Evolutionary conservation across 2,888 invertebrate species (phyloP).

Genomic region (Cryptocheilus praepositus): DNA sequence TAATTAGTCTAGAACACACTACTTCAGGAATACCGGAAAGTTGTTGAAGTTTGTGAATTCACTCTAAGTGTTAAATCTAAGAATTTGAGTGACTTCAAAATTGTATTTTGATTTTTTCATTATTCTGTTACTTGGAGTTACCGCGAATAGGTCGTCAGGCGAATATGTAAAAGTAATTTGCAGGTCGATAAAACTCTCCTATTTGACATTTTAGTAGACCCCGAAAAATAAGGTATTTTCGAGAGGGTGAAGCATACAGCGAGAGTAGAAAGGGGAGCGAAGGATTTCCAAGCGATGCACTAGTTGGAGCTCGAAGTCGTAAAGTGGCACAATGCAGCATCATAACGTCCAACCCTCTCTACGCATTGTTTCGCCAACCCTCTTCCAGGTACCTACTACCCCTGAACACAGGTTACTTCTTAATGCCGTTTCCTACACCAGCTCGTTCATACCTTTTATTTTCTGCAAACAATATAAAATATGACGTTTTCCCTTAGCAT

Average conservation of each 20-base stretch:
- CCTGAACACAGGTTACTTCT: slow-evolving; percentile 27
- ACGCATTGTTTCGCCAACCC: slow-evolving; percentile 28
- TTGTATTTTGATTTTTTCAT: too few species aligned
- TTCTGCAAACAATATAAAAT: neutral
- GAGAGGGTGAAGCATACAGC: slow-evolving; percentile 16
- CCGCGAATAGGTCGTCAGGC: too few species aligned
- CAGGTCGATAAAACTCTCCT: neutral
- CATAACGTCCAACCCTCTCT: slow-evolving; percentile 47
- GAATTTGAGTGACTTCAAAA: too few species aligned
- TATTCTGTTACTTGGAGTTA: too few species aligned
- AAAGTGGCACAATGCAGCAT: slow-evolving; percentile 56
- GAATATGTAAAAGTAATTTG: too few species aligned
- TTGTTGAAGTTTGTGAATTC: too few species aligned
- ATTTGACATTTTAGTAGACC: slow-evolving; percentile 24
- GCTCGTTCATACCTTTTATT: neutral
- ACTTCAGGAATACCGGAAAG: too few species aligned
- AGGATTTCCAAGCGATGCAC: slow-evolving; percentile 29
- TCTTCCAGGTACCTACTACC: slow-evolving; percentile 16
- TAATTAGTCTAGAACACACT: too few species aligned
- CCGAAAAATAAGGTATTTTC: slow-evolving; percentile 40
- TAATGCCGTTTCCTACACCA: slow-evolving; percentile 8
- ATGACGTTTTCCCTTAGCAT: too few species aligned
- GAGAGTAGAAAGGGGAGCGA: slow-evolving; percentile 12
- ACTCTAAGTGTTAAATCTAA: too few species aligned
- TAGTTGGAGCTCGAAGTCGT: slow-evolving; percentile 49